These are phyloP conservation scores for Bombyx mori DNA, from an alignment of 1,140 invertebrate genomes.

Conservation along the genomic window ASM3026992v2 NC_085121.1:5646001-5646500, in stretches of 20 bases:
- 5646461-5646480: constrained; percentile 13
- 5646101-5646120: constrained; percentile 51
- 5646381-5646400: constrained; percentile 25
- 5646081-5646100: constrained; percentile 49
- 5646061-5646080: constrained; percentile 37
- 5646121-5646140: constrained; percentile 42
- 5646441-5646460: constrained; percentile 20
- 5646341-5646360: constrained; percentile 26
- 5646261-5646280: constrained; percentile 30
- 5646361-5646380: constrained; percentile 29
- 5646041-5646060: constrained; percentile 29
- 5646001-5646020: constrained; percentile 34
- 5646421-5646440: constrained; percentile 22
- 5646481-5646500: constrained; percentile 15
- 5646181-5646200: constrained; percentile 34
- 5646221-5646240: constrained; percentile 25
- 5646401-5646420: constrained; percentile 34
- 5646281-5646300: constrained; percentile 30
- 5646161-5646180: constrained; percentile 12
- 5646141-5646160: constrained; percentile 28
- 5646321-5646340: constrained; percentile 23
- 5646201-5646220: constrained; percentile 14
- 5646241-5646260: constrained; percentile 15
- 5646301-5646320: constrained; percentile 29
- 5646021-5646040: constrained; percentile 32